These are phyloP conservation scores for Andrena hattorfiana DNA, from an alignment of 2,888 invertebrate species.

Conservation along the genomic window DNA sequence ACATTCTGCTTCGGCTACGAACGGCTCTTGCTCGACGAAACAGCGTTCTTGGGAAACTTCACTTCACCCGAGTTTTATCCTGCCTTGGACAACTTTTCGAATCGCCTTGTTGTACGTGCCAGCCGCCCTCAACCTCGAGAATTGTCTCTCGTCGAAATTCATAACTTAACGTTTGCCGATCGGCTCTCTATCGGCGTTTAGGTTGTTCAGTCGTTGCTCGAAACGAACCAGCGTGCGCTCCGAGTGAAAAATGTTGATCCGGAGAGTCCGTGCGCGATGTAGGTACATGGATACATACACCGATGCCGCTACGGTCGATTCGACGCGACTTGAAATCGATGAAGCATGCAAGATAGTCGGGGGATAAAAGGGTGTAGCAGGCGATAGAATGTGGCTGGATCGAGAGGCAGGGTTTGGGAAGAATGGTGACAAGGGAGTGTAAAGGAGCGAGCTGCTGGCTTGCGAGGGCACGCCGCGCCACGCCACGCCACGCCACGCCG, in stretches of 20 bases:
- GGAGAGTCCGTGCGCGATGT: conserved; percentile 10
- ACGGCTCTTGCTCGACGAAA: conserved; percentile 20
- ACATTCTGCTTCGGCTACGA: conserved; percentile 47
- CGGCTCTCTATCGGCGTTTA: neutral
- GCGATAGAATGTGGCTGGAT: neutral
- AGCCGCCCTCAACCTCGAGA: conserved; percentile 12
- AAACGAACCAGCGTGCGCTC: conserved; percentile 6
- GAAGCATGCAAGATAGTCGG: neutral
- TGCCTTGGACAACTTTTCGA: conserved; percentile 45
- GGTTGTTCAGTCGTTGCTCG: neutral
- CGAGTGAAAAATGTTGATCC: neutral
- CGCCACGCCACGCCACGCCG: conserved; percentile 13
- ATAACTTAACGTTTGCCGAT: neutral
- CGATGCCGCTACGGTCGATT: conserved; percentile 4
- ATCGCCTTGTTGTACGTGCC: conserved; percentile 34
- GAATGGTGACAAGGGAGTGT: neutral
- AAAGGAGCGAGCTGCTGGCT: neutral
- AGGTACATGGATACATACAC: conserved; percentile 28
- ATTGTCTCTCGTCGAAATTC: conserved; percentile 3
- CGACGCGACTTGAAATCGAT: conserved; percentile 31
- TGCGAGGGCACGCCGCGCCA: conserved; percentile 15
- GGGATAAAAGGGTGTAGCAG: conserved; percentile 5
- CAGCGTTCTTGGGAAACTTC: conserved; percentile 52
- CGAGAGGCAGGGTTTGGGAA: neutral
- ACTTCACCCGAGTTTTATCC: conserved; percentile 37